Percentiles rank a stretch among this genome's conserved stretches.
These are phyloP conservation scores for Bradypodion ventrale DNA, from an alignment of 2,797 vertebrate species.

Conservation along the genomic window DNA sequence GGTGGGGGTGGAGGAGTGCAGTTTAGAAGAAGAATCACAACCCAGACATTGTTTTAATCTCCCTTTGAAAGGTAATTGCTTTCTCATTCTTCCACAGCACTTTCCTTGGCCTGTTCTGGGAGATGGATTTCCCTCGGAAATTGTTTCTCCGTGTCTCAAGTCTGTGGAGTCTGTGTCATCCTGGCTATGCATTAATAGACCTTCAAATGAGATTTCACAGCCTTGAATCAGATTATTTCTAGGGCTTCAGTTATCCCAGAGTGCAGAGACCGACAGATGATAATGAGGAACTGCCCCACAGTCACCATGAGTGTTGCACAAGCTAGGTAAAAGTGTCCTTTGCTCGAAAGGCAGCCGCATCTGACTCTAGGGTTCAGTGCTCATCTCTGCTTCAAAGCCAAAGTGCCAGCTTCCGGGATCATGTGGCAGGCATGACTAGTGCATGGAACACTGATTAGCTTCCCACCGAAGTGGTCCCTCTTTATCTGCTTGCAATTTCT, in stretches of 20 bases:
- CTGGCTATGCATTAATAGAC: constrained; percentile 69
- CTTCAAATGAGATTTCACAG: constrained; percentile 77
- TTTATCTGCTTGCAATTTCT: too few species aligned
- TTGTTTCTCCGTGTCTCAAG: constrained; percentile 62
- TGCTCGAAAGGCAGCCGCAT: too few species aligned
- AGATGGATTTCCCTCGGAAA: constrained; percentile 47
- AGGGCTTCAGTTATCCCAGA: constrained; percentile 58
- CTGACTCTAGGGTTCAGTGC: too few species aligned
- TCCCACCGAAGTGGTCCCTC: too few species aligned
- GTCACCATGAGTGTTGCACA: not conserved
- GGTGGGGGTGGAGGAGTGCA: not conserved
- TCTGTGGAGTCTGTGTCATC: constrained; percentile 61
- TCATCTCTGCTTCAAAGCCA: too few species aligned
- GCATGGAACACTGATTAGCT: too few species aligned
- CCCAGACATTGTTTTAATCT: constrained; percentile 65
- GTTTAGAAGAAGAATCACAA: not conserved
- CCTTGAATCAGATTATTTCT: constrained; percentile 71
- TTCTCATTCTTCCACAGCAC: constrained; percentile 35
- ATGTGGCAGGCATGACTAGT: too few species aligned
- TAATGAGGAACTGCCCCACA: not conserved
- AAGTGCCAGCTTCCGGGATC: too few species aligned
- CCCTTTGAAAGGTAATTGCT: constrained; percentile 66
- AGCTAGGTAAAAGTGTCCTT: too few species aligned
- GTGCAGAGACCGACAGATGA: constrained; percentile 6
- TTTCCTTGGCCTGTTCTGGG: constrained; percentile 52